Base-by-base conservation (phyloP, 1,140 invertebrate species). In the Berghia stephanieae region DNA sequence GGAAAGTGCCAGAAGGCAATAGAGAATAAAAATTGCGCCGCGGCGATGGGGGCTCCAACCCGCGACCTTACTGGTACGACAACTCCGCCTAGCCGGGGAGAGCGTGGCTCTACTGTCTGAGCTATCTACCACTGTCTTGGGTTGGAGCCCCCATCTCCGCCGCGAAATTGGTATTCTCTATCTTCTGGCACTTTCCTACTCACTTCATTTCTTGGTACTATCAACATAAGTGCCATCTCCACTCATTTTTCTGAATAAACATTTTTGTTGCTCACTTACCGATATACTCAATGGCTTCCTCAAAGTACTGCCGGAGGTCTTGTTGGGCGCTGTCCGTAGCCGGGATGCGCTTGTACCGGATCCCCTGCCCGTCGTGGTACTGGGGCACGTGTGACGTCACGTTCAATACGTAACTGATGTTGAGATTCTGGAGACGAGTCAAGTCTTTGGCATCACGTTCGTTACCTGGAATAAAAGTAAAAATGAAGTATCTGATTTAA, bases 231-330 rank as follows among this genome's bases (percentile, higher is more conserved):
- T 8, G 8, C 57, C 57, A 16, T 63, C 6, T 46, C 70, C 24
- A 42, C 42, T 68, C 5, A 67, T 43, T 24, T 24, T 5, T 52
- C 8, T 21, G 16, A 63, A 34, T 8, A 49, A 67, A 18, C n/a
- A n/a, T n/a, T n/a, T n/a, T n/a, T n/a, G 43, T n/a, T 34, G 69
- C 27, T 16, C 3, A 92, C 93, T 94, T 90, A 96, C 95, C 95
- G 84, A 97, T 97, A 90, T 96, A 97, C 80, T 95, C 93, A 87
- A 94, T 95, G 75, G 95, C 94, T 87, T 96, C 94, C 85, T 96
- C 94, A 90, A 96, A 97, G 91, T 96, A 96, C 91, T 96, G 95
- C 84, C 94, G 94, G 21, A 96, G 93, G 89, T 97, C 96, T 87
- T 96, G 95, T 84, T 95, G 94, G 16, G 94, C 93, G 55, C 93